phyloP scores from a whole-genome alignment of 2,113 vertebrate species.

The Paedocypris sp. region DNA sequence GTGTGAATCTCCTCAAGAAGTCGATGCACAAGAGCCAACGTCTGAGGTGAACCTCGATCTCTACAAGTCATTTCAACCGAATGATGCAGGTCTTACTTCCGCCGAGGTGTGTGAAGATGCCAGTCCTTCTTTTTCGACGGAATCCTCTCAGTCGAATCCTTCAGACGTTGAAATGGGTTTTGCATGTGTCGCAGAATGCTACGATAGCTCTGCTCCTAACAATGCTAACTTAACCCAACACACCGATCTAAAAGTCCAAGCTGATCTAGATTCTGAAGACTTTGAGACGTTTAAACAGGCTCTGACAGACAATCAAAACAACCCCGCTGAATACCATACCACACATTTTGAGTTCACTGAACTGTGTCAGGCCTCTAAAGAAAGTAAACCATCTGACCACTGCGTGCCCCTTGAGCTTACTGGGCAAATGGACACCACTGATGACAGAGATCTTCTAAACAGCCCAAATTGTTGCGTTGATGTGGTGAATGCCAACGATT shows the following conservation, averaged over 20 bases:
- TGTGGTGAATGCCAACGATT: slow-evolving; percentile 13
- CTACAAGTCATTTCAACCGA: slow-evolving; percentile 36
- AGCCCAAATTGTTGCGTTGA: slow-evolving; percentile 27
- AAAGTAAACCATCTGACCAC: slow-evolving; percentile 27
- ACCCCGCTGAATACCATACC: slow-evolving; percentile 24
- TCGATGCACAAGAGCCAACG: neutral
- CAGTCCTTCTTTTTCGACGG: too few species aligned
- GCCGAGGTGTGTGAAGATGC: too few species aligned
- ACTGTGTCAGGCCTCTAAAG: slow-evolving; percentile 26
- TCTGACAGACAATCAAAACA: slow-evolving; percentile 22
- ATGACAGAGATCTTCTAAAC: slow-evolving; percentile 8
- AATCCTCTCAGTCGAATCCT: slow-evolving; percentile 43
- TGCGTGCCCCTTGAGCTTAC: slow-evolving; percentile 24
- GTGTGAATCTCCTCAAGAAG: neutral
- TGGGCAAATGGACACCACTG: slow-evolving; percentile 10
- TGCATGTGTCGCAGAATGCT: slow-evolving; percentile 41
- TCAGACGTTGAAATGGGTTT: slow-evolving; percentile 26
- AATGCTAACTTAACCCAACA: slow-evolving; percentile 38
- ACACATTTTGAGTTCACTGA: slow-evolving; percentile 21
- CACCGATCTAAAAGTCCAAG: slow-evolving; percentile 34
- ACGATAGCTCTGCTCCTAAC: slow-evolving; percentile 31
- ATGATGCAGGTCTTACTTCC: too few species aligned
- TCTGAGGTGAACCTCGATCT: slow-evolving; percentile 26
- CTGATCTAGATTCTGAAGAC: slow-evolving; percentile 32
- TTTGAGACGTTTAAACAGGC: slow-evolving; percentile 24